Conservation (phyloP, 2,888 invertebrate genomes). For the Eilema caniola region DNA sequence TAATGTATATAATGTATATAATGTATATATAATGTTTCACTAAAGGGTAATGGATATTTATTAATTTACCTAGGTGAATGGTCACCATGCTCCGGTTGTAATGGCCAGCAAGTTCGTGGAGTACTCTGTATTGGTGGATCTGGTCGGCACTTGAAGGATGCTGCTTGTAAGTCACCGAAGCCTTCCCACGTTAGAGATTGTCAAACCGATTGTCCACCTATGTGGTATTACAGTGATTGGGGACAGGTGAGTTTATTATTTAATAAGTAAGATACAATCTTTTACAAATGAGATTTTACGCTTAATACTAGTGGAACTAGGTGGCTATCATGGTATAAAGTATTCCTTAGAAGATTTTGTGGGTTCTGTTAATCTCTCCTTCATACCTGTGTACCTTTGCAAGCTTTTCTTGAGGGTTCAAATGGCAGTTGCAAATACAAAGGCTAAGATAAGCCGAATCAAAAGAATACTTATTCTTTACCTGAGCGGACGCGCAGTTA, state of each 20-base stretch:
- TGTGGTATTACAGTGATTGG: conserved; percentile 93
- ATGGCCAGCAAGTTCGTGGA: conserved; percentile 88
- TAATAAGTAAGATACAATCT: neutral
- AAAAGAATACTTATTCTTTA: too few species aligned
- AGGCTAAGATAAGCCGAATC: neutral
- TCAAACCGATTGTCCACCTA: conserved; percentile 85
- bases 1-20: too few species aligned
- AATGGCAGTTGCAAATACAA: too few species aligned
- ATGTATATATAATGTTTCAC: too few species aligned
- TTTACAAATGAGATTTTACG: neutral
- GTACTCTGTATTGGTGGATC: conserved; percentile 88
- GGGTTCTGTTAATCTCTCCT: too few species aligned
- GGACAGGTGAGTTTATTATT: conserved; percentile 82
- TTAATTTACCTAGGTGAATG: conserved; percentile 70
- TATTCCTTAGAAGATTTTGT: too few species aligned
- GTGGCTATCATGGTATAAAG: too few species aligned
- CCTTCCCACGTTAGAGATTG: conserved; percentile 91
- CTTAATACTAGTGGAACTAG: too few species aligned
- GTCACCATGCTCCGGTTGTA: conserved; percentile 85
- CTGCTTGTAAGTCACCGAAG: conserved; percentile 87
- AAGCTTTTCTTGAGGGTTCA: too few species aligned
- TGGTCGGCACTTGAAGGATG: conserved; percentile 86
- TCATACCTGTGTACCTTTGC: too few species aligned
- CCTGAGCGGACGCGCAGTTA: neutral
- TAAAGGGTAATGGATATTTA: neutral